Base-by-base conservation (phyloP, 2,797 vertebrate species). In the Zenarchopterus dispar region DNA sequence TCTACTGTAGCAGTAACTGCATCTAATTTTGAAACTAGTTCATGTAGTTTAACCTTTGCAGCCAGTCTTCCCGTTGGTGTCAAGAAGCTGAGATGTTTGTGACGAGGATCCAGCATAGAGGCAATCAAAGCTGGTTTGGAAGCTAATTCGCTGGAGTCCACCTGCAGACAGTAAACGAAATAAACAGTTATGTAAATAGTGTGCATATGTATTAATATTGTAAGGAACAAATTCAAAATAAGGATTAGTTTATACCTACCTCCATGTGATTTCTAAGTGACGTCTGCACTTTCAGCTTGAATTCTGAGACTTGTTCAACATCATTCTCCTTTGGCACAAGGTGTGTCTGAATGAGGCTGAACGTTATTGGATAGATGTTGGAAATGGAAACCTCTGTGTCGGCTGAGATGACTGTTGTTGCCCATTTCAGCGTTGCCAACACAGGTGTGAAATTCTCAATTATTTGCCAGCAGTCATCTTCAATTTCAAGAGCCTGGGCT, bases 311-410 rank as follows among this genome's bases (percentile, higher is more conserved):
- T 46, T 89, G 82, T 54, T 87, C 81, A 17, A 80, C 62, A 24
- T 90, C 86, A 0, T 75, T 83, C 8, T 77, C 80, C 62, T 78
- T 92, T 11, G 84, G 73, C 17, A 80, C 72, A 1, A 91, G 88
- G 53, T 91, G 88, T 24, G 71, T 86, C 54, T 91, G 86, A 54
- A 91, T 77, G 47, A 91, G 88, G 48, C 90, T 91, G 66, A 90
- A 90, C 0, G 88, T 89, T 70, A 91, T 91, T 1, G 89, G 90
- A 65, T 89, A 91, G 52, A 86, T 88, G 81, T 90, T 92, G 8
- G 89, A 92, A 66, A 90, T 89, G 26, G 85, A 90, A 43, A 82
- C 80, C 15, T 90, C 85, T 0, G 77, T 81, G 17, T 91, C 85
- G 1, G 86, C 75, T n/a, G 85, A 91, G 57, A 89, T 85, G 26